These are phyloP conservation scores for Syrrhaptes paradoxus DNA, from an alignment of 2,113 vertebrate species.

Conservation along the genomic window DNA sequence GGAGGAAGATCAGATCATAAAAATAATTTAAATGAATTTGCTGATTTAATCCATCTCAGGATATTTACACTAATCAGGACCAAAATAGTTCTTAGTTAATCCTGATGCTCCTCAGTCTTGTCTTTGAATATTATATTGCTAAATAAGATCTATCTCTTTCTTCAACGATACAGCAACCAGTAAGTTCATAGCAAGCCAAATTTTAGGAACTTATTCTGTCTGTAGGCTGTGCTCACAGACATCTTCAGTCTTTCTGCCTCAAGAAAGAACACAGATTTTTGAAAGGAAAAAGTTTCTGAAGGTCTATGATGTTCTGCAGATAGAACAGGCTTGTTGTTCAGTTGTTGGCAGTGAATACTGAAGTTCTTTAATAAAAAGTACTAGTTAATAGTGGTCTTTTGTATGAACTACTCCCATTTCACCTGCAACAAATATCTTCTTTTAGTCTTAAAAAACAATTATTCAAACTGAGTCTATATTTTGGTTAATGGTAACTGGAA, in stretches of 20 bases:
- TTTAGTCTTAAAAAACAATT: not conserved
- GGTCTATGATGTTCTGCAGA: not conserved
- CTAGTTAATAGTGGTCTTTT: not conserved
- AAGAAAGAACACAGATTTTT: not conserved
- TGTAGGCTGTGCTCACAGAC: not conserved
- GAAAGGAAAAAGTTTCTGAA: not conserved
- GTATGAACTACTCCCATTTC: not conserved
- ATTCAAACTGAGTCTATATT: not conserved
- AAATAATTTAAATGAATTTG: not conserved
- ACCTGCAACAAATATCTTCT: not conserved
- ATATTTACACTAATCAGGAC: not conserved
- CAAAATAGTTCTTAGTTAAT: not conserved
- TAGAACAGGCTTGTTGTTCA: not conserved
- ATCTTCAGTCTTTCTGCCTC: not conserved
- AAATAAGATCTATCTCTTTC: not conserved
- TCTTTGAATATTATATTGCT: not conserved
- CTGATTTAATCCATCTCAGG: not conserved
- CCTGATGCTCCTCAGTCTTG: not conserved
- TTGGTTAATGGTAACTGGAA: not conserved
- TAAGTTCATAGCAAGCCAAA: not conserved
- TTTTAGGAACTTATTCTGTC: not conserved
- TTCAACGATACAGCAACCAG: not conserved
- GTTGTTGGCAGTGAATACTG: not conserved
- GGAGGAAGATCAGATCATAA: not conserved
- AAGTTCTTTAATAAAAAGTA: not conserved